phyloP scores from a whole-genome alignment of 2,797 vertebrate genomes.

The Brotula barbata region DNA sequence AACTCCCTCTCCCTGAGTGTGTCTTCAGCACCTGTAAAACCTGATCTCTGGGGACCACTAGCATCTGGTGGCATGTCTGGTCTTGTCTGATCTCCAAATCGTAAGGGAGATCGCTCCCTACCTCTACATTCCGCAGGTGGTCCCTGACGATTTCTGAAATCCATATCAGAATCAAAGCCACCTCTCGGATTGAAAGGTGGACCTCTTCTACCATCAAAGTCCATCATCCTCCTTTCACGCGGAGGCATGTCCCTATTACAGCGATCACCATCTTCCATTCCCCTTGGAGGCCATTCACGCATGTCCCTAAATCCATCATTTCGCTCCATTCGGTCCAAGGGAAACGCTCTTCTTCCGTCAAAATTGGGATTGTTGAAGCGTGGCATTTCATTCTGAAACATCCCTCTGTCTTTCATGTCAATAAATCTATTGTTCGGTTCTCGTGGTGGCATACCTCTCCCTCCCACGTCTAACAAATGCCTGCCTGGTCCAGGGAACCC shows the following conservation, averaged over 20 bases:
- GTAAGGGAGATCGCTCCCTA: slow-evolving; percentile 85
- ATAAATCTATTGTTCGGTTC: slow-evolving; percentile 81
- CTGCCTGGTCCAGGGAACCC: slow-evolving; percentile 84
- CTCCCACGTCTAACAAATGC: slow-evolving; percentile 81
- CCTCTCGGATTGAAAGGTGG: slow-evolving; percentile 74
- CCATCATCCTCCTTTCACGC: slow-evolving; percentile 73
- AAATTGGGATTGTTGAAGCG: slow-evolving; percentile 75
- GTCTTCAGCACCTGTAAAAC: slow-evolving; percentile 60
- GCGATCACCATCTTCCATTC: slow-evolving; percentile 59
- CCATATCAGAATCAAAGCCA: slow-evolving; percentile 82
- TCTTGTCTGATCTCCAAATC: slow-evolving; percentile 86
- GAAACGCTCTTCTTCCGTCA: slow-evolving; percentile 78
- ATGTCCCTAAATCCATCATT: slow-evolving; percentile 81
- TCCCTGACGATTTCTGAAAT: slow-evolving; percentile 86
- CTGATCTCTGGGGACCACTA: slow-evolving; percentile 76
- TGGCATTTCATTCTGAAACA: slow-evolving; percentile 78
- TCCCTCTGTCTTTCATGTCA: slow-evolving; percentile 87
- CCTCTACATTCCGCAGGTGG: slow-evolving; percentile 82
- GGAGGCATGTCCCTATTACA: slow-evolving; percentile 73
- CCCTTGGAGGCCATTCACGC: slow-evolving; percentile 79
- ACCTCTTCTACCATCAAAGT: slow-evolving; percentile 75
- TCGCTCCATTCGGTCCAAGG: slow-evolving; percentile 68
- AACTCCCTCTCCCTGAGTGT: slow-evolving; percentile 62
- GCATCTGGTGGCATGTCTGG: slow-evolving; percentile 79
- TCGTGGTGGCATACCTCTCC: slow-evolving; percentile 84